Evolutionary conservation across 2,888 invertebrate genomes (phyloP), one percentile per base, ranked within the genome.

Genomic region (Galeruca laticollis): DNA sequence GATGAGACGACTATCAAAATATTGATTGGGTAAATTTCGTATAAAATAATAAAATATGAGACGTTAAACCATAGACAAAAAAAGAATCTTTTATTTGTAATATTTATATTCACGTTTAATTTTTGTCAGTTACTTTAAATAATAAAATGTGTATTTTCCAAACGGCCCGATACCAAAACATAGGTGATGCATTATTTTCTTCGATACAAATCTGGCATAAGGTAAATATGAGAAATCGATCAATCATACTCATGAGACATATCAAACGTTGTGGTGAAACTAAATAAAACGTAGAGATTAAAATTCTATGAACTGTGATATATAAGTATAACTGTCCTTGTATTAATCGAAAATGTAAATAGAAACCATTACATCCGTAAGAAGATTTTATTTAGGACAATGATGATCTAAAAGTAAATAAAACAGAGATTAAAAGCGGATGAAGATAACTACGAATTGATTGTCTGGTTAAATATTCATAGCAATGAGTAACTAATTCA

Each of bases 181-280:
- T 47, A 54, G 15, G n/a, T 31, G n/a, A 54, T 9, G 54, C 54
- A 60, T 47, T 60, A 21, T 60, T 60, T 31, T 15, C 35, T 11
- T 31, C 20, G 43, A 60, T 60, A 31, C 15, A 60, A 60, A 60
- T 60, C 60, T 60, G 60, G 60, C 33, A 15, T 47, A 33, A 49
- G 43, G 60, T 60, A 71, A 65, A 71, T 71, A 71, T 54, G 43
- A 49, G 52, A 51, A 68, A 70, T 70, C 73, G 63, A 73, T 73
- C 73, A 74, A 74, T 74, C 73, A 74, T 52, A 70, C 64, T 72
- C 66, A 59, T 63, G 64, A 73, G 71, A 72, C 68, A 72, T 66
- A 71, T 73, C 73, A 69, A 73, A 71, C 63, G 61, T 72, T 43
- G 69, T 72, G 73, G 68, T 68, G 72, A 72, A 74, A 66, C 60